Evolutionary conservation across 2,888 invertebrate species (phyloP).

Genomic region (Drosophila dives): DNA sequence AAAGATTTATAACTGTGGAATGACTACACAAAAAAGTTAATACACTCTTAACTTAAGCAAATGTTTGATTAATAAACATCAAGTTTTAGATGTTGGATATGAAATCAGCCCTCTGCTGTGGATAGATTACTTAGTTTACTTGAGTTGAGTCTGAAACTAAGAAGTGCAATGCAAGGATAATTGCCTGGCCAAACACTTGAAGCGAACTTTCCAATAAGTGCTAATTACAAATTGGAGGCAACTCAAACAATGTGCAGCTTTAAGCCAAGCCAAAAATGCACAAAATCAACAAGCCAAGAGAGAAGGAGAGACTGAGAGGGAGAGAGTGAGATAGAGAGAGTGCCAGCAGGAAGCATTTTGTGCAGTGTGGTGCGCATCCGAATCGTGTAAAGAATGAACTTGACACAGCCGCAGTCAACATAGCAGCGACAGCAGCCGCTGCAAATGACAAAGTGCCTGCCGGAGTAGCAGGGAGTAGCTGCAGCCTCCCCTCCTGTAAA

Average conservation of each 20-base stretch:
- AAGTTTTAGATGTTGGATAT: not conserved
- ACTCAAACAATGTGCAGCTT: slow-evolving; percentile 29
- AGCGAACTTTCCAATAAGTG: slow-evolving; percentile 18
- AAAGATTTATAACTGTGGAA: not conserved
- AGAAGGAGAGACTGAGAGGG: not conserved
- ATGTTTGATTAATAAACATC: not conserved
- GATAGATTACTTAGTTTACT: not conserved
- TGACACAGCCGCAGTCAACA: slow-evolving; percentile 49
- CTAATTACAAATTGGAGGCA: slow-evolving; percentile 25
- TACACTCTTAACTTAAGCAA: not conserved
- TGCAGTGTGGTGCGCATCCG: slow-evolving; percentile 35
- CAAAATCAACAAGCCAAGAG: not conserved
- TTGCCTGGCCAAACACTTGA: not conserved
- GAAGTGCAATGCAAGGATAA: not conserved
- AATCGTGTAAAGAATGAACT: slow-evolving; percentile 58
- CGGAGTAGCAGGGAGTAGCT: slow-evolving; percentile 30
- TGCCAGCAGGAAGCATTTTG: slow-evolving; percentile 32
- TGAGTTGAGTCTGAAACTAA: not conserved
- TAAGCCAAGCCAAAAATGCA: slow-evolving; percentile 19
- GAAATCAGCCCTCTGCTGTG: not conserved
- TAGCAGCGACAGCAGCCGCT: slow-evolving; percentile 28
- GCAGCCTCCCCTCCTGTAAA: too few relatives aligned
- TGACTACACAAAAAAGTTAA: not conserved
- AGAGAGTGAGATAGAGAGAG: not conserved
- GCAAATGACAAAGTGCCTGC: slow-evolving; percentile 61